These are phyloP conservation scores for Panthera uncia DNA, from an alignment of 2,113 vertebrate genomes.

Conservation along the genomic window DNA sequence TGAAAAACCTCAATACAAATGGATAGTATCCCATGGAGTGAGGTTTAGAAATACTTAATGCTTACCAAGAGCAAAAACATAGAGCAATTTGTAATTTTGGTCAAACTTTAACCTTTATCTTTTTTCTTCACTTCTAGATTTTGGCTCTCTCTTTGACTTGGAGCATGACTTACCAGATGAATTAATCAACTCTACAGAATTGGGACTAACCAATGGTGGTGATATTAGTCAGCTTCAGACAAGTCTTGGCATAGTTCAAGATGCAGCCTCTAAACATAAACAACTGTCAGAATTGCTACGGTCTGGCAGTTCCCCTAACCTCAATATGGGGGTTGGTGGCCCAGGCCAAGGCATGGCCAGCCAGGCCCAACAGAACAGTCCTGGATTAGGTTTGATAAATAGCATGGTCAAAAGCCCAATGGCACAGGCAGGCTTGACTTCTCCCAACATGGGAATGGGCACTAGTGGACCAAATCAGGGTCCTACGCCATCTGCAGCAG, in stretches of 20 bases:
- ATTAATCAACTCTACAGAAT: slow-evolving; percentile 95
- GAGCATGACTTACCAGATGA: slow-evolving; percentile 99
- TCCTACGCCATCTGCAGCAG: slow-evolving; percentile 83
- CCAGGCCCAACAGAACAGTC: slow-evolving; percentile 87
- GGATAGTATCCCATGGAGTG: neutral
- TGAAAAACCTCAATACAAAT: neutral
- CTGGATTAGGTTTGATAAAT: slow-evolving; percentile 89
- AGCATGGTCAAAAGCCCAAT: slow-evolving; percentile 91
- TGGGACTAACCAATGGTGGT: slow-evolving; percentile 94
- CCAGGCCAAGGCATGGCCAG: slow-evolving; percentile 84
- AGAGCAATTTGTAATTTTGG: slow-evolving; percentile 10
- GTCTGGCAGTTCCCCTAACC: slow-evolving; percentile 88
- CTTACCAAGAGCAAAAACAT: neutral
- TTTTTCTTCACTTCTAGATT: slow-evolving; percentile 88
- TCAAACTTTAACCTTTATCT: slow-evolving; percentile 59
- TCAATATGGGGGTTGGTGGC: slow-evolving; percentile 89
- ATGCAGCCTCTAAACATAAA: slow-evolving; percentile 98
- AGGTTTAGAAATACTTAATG: slow-evolving; percentile 29
- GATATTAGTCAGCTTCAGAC: slow-evolving; percentile 94
- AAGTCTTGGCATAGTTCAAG: slow-evolving; percentile 92
- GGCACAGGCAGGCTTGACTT: slow-evolving; percentile 86
- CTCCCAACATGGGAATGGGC: slow-evolving; percentile 85
- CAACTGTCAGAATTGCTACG: slow-evolving; percentile 96
- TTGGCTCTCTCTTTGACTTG: slow-evolving; percentile 96
- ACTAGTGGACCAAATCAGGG: slow-evolving; percentile 86